Base-by-base conservation (phyloP, 2,888 invertebrate genomes). In the Chrysodeixis includens region DNA sequence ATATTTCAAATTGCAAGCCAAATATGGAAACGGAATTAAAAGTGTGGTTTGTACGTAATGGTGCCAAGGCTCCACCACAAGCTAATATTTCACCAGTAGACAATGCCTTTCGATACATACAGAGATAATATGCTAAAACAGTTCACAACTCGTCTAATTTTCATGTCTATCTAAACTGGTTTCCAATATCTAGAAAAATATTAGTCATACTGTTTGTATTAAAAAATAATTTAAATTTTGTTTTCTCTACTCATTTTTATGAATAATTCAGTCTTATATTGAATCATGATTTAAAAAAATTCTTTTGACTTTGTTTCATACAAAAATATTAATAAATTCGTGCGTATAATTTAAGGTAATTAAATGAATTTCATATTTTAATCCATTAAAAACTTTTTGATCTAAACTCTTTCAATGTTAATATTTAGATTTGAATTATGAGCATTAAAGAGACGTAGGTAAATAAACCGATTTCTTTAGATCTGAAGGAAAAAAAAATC, bases 41-140 rank as follows among this genome's bases (percentile, higher is more conserved):
- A 74, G 58, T 75, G 67, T 54, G 49, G 63, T 75, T 71, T 46
- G 53, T 54, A 44, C 46, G 20, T 22, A 75, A 71, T 69, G 55
- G 72, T 76, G 76, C 66, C 70, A 76, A 76, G 66, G 74, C 54
- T 69, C 55, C 55, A 62, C 54, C 40, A 62, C 65, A 67, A 66
- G 63, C 49, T 61, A 65, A 69, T 71, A 76, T 71, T 73, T 66
- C 56, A 52, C 55, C 52, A 49, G 59, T 63, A 79, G 61, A 79
- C 78, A 79, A 79, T 74, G 58, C 64, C 52, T 74, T 71, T 58
- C 62, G 79, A 79, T 79, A 70, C 58, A 69, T 72, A 62, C 56
- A 30, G 7, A 66, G 76, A 79, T 79, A 74, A 74, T 72, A 79
- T 77, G 79, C 70, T 74, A 79, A 77, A 67, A 46, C 40, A 35